Conservation (phyloP, 2,888 invertebrate genomes). For the Pseudanteris insignis region DNA sequence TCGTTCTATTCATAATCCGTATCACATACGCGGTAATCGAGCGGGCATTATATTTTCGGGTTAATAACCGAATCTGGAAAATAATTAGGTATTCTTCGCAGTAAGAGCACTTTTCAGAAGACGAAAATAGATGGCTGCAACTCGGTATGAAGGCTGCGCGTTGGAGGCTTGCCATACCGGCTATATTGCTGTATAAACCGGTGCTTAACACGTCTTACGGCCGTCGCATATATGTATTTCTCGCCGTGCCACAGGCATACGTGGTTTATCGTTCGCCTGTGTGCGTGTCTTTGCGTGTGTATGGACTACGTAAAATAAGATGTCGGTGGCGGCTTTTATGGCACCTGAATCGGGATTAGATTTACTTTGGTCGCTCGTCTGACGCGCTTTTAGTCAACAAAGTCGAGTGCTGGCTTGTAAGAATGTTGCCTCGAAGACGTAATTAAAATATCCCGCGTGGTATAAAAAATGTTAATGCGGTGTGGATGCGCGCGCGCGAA, state of each 20-base stretch:
- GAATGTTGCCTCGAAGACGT: conserved; percentile 9
- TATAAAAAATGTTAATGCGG: too few species aligned
- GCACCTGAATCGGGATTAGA: conserved; percentile 61
- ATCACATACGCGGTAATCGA: too few species aligned
- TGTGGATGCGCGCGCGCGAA: too few species aligned
- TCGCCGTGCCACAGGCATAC: conserved; percentile 5
- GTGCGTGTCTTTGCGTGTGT: too few species aligned
- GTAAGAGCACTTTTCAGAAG: conserved; percentile 16
- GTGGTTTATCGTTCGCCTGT: neutral
- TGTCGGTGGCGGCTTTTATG: conserved; percentile 59
- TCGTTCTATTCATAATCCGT: too few species aligned
- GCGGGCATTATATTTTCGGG: too few species aligned
- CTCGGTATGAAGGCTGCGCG: conserved; percentile 31
- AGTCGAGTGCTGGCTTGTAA: conserved; percentile 18
- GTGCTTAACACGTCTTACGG: conserved; percentile 46
- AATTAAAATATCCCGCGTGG: conserved; percentile 21
- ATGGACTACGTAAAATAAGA: conserved; percentile 63
- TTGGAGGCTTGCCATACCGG: conserved; percentile 23
- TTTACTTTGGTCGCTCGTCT: conserved; percentile 55
- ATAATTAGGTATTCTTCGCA: conserved; percentile 12
- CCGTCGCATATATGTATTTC: conserved; percentile 24
- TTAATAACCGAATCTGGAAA: conserved; percentile 1
- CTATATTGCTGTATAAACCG: conserved; percentile 49
- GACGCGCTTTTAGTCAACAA: conserved; percentile 45
- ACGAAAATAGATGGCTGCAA: conserved; percentile 24